phyloP scores from a whole-genome alignment of 2,797 vertebrate species.

The Phrynocephalus guinanensis region DNA sequence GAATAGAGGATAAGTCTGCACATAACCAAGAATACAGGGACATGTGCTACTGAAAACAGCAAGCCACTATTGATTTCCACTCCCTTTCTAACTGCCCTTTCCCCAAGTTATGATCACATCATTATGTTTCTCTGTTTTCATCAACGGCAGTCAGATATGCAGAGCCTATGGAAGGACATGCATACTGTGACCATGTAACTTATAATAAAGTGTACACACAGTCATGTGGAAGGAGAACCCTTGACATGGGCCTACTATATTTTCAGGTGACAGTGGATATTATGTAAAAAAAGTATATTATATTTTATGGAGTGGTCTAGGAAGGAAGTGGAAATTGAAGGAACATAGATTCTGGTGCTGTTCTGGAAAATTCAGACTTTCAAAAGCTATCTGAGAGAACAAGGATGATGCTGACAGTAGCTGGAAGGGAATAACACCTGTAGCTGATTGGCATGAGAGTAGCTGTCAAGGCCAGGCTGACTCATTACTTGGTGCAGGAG shows the following conservation, averaged over 20 bases:
- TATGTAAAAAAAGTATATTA: too few relatives aligned
- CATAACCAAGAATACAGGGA: not conserved
- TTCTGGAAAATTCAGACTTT: not conserved
- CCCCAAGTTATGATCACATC: not conserved
- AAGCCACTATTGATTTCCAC: not conserved
- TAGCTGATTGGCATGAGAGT: too few relatives aligned
- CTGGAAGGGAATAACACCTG: too few relatives aligned
- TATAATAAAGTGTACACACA: not conserved
- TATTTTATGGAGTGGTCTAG: too few relatives aligned
- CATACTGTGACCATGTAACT: not conserved
- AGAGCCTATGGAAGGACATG: not conserved
- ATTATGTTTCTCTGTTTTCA: not conserved
- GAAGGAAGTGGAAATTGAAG: too few relatives aligned
- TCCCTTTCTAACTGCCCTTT: not conserved
- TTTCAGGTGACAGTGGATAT: not conserved
- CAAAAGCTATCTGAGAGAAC: too few relatives aligned
- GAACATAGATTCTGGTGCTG: not conserved
- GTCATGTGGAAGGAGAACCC: not conserved
- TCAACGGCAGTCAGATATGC: not conserved
- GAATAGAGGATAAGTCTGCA: not conserved
- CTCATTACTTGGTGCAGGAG: too few relatives aligned
- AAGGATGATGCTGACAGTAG: too few relatives aligned
- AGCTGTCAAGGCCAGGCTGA: too few relatives aligned
- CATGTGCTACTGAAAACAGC: not conserved
- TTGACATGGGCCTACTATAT: not conserved